Conservation (phyloP, 2,113 vertebrate species). For the Caranx melampygus region DNA sequence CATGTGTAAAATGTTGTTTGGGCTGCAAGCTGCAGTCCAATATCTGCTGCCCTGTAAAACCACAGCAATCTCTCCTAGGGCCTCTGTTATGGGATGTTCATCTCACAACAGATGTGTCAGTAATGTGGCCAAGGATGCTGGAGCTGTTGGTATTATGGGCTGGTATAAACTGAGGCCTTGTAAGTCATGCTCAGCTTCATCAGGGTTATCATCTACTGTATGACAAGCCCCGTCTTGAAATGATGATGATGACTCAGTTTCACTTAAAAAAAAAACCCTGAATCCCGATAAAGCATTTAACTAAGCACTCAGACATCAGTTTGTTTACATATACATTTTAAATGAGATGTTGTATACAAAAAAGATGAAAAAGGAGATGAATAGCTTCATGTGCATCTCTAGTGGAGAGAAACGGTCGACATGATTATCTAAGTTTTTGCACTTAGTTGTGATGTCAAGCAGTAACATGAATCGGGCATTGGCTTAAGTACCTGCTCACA, state of each 20-base stretch:
- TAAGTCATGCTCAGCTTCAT: conserved; percentile 62
- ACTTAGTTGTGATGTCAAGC: conserved; percentile 4
- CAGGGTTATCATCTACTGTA: conserved; percentile 41
- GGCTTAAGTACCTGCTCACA: conserved; percentile 1
- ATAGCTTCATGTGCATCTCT: background rate
- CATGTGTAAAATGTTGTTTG: conserved; percentile 70
- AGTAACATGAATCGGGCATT: background rate
- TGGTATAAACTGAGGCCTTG: conserved; percentile 51
- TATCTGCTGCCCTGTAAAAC: conserved; percentile 71
- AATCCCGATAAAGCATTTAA: background rate
- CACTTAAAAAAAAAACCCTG: background rate
- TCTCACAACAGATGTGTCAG: conserved; percentile 68
- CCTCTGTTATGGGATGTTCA: conserved; percentile 58
- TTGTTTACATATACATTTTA: conserved; percentile 5
- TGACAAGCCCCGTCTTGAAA: conserved; percentile 16
- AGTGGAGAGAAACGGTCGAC: background rate
- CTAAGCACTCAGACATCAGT: background rate
- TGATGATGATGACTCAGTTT: conserved; percentile 4
- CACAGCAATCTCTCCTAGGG: conserved; percentile 54
- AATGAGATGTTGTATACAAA: background rate
- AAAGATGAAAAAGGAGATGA: background rate
- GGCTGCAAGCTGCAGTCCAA: conserved; percentile 58
- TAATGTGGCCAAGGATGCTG: conserved; percentile 60
- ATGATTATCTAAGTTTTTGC: background rate
- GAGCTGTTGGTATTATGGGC: conserved; percentile 53